phyloP scores from a whole-genome alignment of 2,888 invertebrate species.

The Cactoblastis cactorum region DNA sequence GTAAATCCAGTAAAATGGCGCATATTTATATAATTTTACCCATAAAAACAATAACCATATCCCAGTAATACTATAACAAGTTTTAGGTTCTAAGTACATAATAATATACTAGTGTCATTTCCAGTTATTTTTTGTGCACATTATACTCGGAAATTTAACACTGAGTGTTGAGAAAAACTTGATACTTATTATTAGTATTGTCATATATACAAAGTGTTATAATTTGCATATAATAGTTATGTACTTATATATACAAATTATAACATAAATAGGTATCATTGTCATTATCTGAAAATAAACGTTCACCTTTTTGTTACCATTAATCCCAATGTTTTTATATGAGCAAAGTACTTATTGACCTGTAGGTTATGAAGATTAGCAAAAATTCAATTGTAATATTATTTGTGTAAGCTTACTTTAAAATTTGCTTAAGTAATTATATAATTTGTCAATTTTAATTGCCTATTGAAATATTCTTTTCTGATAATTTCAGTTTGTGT shows the following conservation, averaged over 20 bases:
- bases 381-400: too few relatives aligned
- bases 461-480: not conserved
- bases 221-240: not conserved
- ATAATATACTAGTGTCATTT: too few relatives aligned
- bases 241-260: not conserved
- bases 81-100: not conserved
- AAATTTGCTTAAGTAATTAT: not conserved
- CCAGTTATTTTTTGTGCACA: slow-evolving; percentile 3
- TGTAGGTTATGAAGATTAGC: too few relatives aligned
- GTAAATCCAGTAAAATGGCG: too few relatives aligned
- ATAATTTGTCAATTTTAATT: not conserved
- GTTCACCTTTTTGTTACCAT: too few relatives aligned
- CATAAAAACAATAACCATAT: too few relatives aligned
- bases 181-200: not conserved
- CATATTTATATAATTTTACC: too few relatives aligned
- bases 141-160: slow-evolving; percentile 4
- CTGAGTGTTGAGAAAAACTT: slow-evolving; percentile 13
- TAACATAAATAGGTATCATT: too few relatives aligned
- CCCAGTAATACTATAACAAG: too few relatives aligned
- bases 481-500: slow-evolving; percentile 78
- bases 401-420: not conserved
- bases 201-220: not conserved
- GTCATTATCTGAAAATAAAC: too few relatives aligned
- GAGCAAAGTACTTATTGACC: too few relatives aligned
- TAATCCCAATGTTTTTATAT: too few relatives aligned